Evolutionary conservation across 2,888 invertebrate genomes (phyloP).

Genomic region (Augochlorella aurata): DNA sequence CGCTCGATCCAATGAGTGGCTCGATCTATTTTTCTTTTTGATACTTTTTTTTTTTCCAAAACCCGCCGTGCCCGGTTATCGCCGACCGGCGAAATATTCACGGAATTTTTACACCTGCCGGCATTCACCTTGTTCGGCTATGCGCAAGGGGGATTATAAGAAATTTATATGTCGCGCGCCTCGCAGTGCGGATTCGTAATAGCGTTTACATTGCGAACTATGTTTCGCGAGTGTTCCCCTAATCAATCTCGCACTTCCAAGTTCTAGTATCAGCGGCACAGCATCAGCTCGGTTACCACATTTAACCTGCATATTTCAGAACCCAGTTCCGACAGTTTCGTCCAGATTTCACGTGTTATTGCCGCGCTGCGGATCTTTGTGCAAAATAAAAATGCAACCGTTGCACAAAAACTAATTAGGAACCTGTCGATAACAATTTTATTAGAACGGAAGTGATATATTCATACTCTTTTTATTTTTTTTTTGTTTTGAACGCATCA

Average conservation of each 20-base stretch:
- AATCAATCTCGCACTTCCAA: slow-evolving; percentile 1
- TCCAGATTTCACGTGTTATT: background rate
- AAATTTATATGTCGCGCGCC: slow-evolving; percentile 21
- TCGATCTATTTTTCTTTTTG: background rate
- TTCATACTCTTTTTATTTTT: too few relatives aligned
- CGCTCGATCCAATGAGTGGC: slow-evolving; percentile 9
- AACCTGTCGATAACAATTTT: too few relatives aligned
- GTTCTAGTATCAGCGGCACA: slow-evolving; percentile 3
- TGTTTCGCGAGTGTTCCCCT: background rate
- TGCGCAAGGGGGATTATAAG: slow-evolving; percentile 1
- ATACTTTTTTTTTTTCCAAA: background rate
- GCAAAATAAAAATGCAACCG: too few relatives aligned
- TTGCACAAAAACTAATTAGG: too few relatives aligned
- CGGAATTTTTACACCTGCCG: slow-evolving; percentile 2
- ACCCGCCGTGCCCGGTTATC: slow-evolving; percentile 1
- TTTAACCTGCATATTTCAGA: background rate
- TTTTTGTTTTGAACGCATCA: too few relatives aligned
- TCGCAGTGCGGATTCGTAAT: slow-evolving; percentile 19
- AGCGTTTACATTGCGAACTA: slow-evolving; percentile 40
- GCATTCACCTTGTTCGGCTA: background rate
- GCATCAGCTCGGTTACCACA: slow-evolving; percentile 28
- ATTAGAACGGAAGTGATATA: too few relatives aligned
- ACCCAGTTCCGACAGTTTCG: background rate
- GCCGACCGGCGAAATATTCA: background rate
- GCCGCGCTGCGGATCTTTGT: too few relatives aligned